Evolutionary conservation across 2,797 vertebrate genomes (phyloP), one percentile per base, ranked within the genome.

Genomic region (Anabas testudineus): DNA sequence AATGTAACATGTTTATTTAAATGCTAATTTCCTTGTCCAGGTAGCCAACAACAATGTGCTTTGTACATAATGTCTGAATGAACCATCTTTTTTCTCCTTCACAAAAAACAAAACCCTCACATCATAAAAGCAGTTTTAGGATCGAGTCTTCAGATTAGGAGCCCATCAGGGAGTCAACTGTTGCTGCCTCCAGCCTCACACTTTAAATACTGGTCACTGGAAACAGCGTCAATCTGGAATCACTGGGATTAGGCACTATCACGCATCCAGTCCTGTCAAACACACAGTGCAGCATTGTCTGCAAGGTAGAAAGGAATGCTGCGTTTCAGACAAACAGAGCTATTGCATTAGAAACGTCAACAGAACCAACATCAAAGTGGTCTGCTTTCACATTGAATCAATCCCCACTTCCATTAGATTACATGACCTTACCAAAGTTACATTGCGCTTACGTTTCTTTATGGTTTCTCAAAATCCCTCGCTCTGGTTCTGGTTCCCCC

Each of bases 401-500:
- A 83, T 87, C 85, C 87, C 76, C 54, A 72, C 80, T 83, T 88
- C 88, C 90, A 88, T 89, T 89, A 87, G 85, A 91, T 90, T 86
- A 90, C 65, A 85, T 85, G 85, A 87, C 85, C 83, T 84, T 82
- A 89, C 71, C 86, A 86, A 89, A 83, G 88, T 90, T 89, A 86
- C 89, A 90, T 88, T 87, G 83, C 62, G 76, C 82, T 87, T 87
- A 89, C 85, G 65, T 90, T 89, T 82, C 85, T 91, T 90, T 84
- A 91, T 90, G 87, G 77, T 87, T 89, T 84, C 83, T 82, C 80
- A 84, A 83, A n/a, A 91, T 91, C 90, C 88, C 78, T 77, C 18
- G 78, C 72, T 92, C 92, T 92, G 91, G 91, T 90, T 90, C 85
- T 92, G 85, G 88, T 91, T 92, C 91, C 87, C 87, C 90, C 85